A percentile compares a stretch with the other conserved stretches of the same genome.
Conservation (phyloP, 2,113 vertebrate species). For the Pseudolaguvia tuberculata region DNA sequence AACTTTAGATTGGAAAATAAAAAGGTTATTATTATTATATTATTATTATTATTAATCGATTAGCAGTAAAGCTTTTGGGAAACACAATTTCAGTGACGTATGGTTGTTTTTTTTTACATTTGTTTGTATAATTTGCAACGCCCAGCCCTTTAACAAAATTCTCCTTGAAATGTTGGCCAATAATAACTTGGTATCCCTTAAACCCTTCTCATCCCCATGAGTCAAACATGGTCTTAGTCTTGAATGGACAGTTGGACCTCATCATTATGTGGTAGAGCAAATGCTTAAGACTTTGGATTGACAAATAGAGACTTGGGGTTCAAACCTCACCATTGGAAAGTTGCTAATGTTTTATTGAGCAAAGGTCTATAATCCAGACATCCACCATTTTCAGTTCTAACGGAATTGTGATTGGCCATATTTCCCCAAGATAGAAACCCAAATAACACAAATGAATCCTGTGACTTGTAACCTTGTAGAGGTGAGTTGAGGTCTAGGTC, state of each 20-base stretch:
- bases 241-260: not conserved
- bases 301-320: no score
- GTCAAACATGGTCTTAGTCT: not conserved
- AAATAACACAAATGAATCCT: not conserved
- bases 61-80: constrained; percentile 28
- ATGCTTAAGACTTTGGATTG: no score
- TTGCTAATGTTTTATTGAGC: no score
- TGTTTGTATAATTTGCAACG: constrained; percentile 5
- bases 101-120: not conserved
- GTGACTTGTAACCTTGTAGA: no score
- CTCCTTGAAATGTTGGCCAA: not conserved
- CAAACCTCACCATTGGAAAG: no score
- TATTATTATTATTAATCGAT: not conserved
- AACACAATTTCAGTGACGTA: constrained; percentile 15
- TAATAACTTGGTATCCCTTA: not conserved
- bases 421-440: not conserved
- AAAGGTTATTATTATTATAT: not conserved
- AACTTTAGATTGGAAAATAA: no score
- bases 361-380: no score
- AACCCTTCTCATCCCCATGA: not conserved
- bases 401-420: not conserved
- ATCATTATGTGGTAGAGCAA: not conserved
- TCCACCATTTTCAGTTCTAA: no score
- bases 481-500: no score
- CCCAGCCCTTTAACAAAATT: not conserved